A percentile compares a stretch with the other conserved stretches of the same genome.
Conservation (phyloP, 2,797 vertebrate genomes). For the Telmatherina bonti region DNA sequence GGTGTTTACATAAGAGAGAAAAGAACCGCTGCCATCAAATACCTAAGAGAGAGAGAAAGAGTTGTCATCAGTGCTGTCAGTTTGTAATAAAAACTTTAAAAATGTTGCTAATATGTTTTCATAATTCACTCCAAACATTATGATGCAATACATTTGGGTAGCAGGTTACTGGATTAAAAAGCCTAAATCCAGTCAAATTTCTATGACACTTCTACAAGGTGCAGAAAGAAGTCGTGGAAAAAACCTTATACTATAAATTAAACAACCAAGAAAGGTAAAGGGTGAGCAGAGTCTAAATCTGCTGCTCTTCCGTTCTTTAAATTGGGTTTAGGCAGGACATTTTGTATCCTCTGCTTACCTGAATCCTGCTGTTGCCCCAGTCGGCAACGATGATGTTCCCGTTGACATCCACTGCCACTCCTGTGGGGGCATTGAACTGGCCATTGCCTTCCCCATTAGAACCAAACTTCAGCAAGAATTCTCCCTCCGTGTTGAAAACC, state of each 20-base stretch:
- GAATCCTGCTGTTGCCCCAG: constrained; percentile 99
- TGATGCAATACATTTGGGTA: too few species aligned
- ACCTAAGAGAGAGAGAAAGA: constrained; percentile 83
- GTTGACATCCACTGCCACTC: constrained; percentile 95
- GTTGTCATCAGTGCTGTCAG: not conserved
- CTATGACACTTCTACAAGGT: not conserved
- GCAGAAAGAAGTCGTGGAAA: not conserved
- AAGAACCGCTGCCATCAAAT: constrained; percentile 97
- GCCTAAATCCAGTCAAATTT: too few species aligned
- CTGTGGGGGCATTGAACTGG: constrained; percentile 98
- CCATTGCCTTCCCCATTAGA: constrained; percentile 98
- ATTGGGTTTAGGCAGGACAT: not conserved
- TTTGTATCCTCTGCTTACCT: constrained; percentile 80
- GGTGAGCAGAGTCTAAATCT: not conserved
- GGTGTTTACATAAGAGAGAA: constrained; percentile 98
- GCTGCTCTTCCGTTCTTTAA: not conserved
- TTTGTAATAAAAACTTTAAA: not conserved
- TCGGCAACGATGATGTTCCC: constrained; percentile 99
- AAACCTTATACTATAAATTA: not conserved
- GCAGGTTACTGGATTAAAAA: too few species aligned
- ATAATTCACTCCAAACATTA: too few species aligned
- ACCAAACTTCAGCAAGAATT: constrained; percentile 97
- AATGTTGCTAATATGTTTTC: too few species aligned
- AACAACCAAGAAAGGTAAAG: not conserved
- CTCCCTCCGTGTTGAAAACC: constrained; percentile 98